Base-by-base conservation (phyloP, 2,113 vertebrate genomes). In the Lagopus leucura region DNA sequence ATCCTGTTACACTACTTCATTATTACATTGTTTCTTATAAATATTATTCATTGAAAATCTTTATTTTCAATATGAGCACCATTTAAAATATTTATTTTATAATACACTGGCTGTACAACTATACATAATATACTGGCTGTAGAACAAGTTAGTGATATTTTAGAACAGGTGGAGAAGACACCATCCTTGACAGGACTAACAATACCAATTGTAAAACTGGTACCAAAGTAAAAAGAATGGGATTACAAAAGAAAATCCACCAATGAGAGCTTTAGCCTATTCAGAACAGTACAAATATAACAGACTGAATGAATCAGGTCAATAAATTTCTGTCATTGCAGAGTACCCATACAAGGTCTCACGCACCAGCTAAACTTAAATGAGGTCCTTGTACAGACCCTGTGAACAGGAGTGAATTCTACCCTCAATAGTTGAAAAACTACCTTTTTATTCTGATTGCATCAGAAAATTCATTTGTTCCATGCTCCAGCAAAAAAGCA, bases 301-400 rank as follows among this genome's bases (percentile, higher is more conserved):
- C 4, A 88, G 82, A 83, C 32, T 75, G 72, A 96, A 91, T 13
- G 69, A 95, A 94, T 74, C 73, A 52, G 72, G 47, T 83, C 82
- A 75, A 91, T 94, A 97, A 83, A 96, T 96, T 91, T 91, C 82
- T 18, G 45, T 91, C 95, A 86, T 1, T 54, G 66, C 54, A 88
- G 61, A 94, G 52, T 69, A 79, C 57, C 43, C 38, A 72, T 66
- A 84, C 91, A 96, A 95, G 88, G 88, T 91, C 94, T 91, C 70
- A 76, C 8, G 43, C 70, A 92, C 84, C 73, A 88, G 69, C 77
- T 86, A 75, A 94, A 89, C 61, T 89, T 74, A 85, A 92, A 72
- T 10, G 8, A 85, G 73, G 82, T 94, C 89, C 82, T 96, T 95
- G 82, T 86, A 95, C 52, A 95, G 55, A 74, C 32, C 27, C 78